These are phyloP conservation scores for Sturnus vulgaris DNA, from an alignment of 2,113 vertebrate genomes.

Conservation along the genomic window DNA sequence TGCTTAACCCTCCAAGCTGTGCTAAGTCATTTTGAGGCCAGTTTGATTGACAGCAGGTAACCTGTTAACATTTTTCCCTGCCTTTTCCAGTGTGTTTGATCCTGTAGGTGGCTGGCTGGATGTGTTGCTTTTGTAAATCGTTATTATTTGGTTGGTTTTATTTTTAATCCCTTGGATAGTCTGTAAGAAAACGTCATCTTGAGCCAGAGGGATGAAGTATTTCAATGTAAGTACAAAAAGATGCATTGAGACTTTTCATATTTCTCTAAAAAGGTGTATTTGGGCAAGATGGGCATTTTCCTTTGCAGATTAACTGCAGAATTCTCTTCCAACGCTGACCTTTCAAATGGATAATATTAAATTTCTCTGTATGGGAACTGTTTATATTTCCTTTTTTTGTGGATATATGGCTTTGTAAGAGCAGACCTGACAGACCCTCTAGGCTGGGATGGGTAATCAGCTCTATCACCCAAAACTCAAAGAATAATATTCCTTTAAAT, in stretches of 20 bases:
- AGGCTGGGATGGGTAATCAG: background rate
- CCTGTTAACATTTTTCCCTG: background rate
- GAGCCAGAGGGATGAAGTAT: constrained; percentile 20
- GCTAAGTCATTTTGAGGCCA: constrained; percentile 58
- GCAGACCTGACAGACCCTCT: background rate
- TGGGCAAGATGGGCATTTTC: background rate
- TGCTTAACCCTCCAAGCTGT: constrained; percentile 74
- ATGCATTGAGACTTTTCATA: background rate
- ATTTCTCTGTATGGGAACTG: background rate
- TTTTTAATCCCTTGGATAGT: background rate
- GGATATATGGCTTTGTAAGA: background rate
- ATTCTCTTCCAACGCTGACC: background rate
- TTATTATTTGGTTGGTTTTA: background rate
- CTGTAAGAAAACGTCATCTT: background rate
- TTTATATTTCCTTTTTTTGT: background rate
- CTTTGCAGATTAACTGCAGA: background rate
- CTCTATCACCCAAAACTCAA: background rate
- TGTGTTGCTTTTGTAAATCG: background rate
- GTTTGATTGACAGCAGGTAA: constrained; percentile 47
- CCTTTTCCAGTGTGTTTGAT: background rate
- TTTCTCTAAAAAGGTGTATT: background rate
- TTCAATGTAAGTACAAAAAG: constrained; percentile 46
- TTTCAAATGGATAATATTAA: background rate
- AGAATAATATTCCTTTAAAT: background rate
- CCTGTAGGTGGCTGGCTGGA: background rate